Conservation (phyloP, 2,113 vertebrate genomes). For the Mus pahari region DNA sequence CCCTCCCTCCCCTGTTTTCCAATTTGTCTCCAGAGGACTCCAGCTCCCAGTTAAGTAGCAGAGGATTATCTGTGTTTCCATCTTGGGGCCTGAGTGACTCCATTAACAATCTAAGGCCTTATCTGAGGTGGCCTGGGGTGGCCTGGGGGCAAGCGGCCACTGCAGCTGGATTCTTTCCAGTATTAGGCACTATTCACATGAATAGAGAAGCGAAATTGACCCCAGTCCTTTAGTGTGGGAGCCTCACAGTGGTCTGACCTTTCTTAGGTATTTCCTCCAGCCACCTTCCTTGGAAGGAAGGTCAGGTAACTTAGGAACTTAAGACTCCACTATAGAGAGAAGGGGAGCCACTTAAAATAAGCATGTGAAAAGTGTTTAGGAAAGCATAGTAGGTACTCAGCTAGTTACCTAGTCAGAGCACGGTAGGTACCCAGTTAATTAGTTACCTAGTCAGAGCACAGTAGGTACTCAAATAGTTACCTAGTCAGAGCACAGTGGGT, state of each 20-base stretch:
- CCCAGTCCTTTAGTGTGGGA: slow-evolving; percentile 75
- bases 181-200: slow-evolving; percentile 83
- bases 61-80: slow-evolving; percentile 71
- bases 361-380: neutral
- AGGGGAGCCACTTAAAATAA: neutral
- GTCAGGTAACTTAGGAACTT: neutral
- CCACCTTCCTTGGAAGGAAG: neutral
- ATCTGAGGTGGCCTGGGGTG: slow-evolving; percentile 77
- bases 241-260: slow-evolving; percentile 38
- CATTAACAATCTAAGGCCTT: slow-evolving; percentile 81
- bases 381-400: neutral
- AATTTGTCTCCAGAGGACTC: slow-evolving; percentile 80
- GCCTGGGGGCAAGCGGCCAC: slow-evolving; percentile 54
- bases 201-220: slow-evolving; percentile 75
- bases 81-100: slow-evolving; percentile 67
- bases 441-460: neutral
- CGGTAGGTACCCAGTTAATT: neutral
- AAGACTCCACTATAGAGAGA: neutral
- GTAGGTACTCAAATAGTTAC: neutral
- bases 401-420: neutral
- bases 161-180: slow-evolving; percentile 82
- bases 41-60: slow-evolving; percentile 66
- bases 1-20: slow-evolving; percentile 74
- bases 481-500: neutral
- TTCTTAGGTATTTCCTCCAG: neutral